Evolutionary conservation across 2,113 vertebrate genomes (phyloP).

Genomic region (Gila orcuttii): DNA sequence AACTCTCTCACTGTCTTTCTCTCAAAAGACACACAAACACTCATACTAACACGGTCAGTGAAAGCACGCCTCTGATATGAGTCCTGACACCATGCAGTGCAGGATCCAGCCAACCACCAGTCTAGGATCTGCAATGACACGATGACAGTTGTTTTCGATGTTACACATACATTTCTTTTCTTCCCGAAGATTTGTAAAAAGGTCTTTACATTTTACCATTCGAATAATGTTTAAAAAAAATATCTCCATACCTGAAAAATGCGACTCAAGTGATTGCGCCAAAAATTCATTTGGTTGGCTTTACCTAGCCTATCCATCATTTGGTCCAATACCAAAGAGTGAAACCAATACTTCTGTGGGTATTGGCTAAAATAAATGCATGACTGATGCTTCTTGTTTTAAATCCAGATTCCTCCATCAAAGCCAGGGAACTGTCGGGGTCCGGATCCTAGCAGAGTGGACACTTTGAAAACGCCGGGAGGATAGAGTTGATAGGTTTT

Average conservation of each 20-base stretch:
- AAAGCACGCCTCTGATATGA: constrained; percentile 23
- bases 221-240: neutral
- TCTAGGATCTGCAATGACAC: neutral
- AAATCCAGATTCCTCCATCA: constrained; percentile 64
- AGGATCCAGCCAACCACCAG: constrained; percentile 21
- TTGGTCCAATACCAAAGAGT: neutral
- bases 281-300: neutral
- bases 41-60: constrained; percentile 10
- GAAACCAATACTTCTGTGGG: constrained; percentile 33
- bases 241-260: neutral
- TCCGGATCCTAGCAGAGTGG: constrained; percentile 77
- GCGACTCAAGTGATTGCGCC: neutral
- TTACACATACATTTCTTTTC: neutral
- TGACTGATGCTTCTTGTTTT: constrained; percentile 55
- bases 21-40: constrained; percentile 36
- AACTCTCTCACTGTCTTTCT: constrained; percentile 10
- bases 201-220: neutral
- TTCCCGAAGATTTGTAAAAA: neutral
- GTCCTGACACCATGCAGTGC: constrained; percentile 28
- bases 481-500: constrained; percentile 82
- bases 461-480: constrained; percentile 78
- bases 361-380: constrained; percentile 46
- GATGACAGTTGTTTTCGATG: neutral
- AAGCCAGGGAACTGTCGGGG: constrained; percentile 73
- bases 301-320: neutral